Base-by-base conservation (phyloP, 2,888 invertebrate genomes). In the Neria commutata region DNA sequence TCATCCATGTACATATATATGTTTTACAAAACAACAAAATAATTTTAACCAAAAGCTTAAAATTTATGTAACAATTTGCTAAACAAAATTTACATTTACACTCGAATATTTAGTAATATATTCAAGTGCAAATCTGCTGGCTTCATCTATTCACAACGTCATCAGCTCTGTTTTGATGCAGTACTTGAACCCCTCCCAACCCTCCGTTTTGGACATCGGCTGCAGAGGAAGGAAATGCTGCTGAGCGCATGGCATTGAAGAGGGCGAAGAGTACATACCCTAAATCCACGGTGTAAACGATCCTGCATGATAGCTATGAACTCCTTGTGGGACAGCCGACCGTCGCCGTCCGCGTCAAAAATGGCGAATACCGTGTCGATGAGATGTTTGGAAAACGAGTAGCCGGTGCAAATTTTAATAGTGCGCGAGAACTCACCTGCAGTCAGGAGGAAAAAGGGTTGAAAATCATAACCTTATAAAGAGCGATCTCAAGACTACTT, bases 241-340 rank as follows among this genome's bases (percentile, higher is more conserved):
- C 80, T 71, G 56, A 74, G 74, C 65, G 76, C 77, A 68, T 80
- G 77, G 71, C 78, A 79, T 61, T 80, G 79, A 68, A 80, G 69
- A 51, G 70, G 70, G 65, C 73, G n/a, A n/a, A n/a, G 73, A 64
- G 65, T 74, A 78, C 74, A 78, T 85, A 94, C 94, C 88, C 94
- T 95, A 78, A 97, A 94, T 49, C 98, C 98, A 61, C 98, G 86
- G 81, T 97, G 96, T 58, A 98, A 84, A 45, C 98, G 87, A 83
- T 98, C 98, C 84, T 95, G 95, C 98, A 99, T 98, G 72, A 98
- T 97, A 56, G 95, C 96, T 65, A 98, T 95, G 82, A 99, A 99
- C 83, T 99, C 98, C 77, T 93, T 89, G 81, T 98, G 98, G 76
- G 94, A 95, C 66, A 98, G 86, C 73, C 94, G 87, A 0, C 97